Conservation (phyloP, 2,888 invertebrate genomes). For the Hirtodrosophila trivittata region DNA sequence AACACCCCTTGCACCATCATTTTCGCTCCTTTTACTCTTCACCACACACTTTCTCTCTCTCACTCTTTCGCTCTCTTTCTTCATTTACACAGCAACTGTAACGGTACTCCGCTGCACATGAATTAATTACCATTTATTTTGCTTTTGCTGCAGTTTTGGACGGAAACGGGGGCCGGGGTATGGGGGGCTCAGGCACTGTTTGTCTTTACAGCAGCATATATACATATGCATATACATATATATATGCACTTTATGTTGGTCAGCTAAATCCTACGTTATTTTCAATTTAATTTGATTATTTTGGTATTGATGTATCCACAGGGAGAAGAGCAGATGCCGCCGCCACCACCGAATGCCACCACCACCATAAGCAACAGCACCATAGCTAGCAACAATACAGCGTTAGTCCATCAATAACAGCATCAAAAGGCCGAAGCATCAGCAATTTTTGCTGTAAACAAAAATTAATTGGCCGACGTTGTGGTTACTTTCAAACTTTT, state of each 20-base stretch:
- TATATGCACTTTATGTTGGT: background rate
- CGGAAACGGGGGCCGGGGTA: background rate
- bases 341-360: constrained; percentile 18
- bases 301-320: constrained; percentile 30
- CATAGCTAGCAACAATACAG: constrained; percentile 32
- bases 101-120: constrained; percentile 23
- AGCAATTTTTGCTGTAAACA: constrained; percentile 23
- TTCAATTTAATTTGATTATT: constrained; percentile 43
- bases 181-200: background rate
- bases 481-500: constrained; percentile 2
- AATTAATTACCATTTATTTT: constrained; percentile 51
- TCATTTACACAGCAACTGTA: constrained; percentile 4
- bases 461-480: constrained; percentile 19
- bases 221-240: background rate
- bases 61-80: constrained; percentile 5
- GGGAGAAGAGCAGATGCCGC: constrained; percentile 23
- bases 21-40: constrained; percentile 18
- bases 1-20: constrained; percentile 43
- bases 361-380: constrained; percentile 20
- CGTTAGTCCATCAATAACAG: constrained; percentile 38
- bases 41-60: constrained; percentile 31
- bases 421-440: constrained; percentile 20
- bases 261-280: background rate
- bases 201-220: no score
- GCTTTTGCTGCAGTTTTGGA: constrained; percentile 32